Base-by-base conservation (phyloP, 2,797 vertebrate species). In the Eulemur rubriventer region DNA sequence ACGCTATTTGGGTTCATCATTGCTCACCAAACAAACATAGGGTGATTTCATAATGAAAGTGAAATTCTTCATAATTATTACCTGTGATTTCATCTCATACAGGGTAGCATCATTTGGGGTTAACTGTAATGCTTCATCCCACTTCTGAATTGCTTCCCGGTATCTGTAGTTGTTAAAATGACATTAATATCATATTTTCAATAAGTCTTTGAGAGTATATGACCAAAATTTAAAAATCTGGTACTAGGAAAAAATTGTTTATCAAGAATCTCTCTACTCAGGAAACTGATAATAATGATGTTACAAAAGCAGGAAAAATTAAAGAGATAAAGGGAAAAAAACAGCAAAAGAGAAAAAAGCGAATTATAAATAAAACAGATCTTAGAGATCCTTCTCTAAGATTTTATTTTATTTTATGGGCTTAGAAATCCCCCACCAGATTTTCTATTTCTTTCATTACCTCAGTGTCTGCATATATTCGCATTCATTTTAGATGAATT, bases 61-160 rank as follows among this genome's bases (percentile, higher is more conserved):
- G 20, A 94, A 80, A 82, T 63, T 73, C 48, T 43, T 48, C 38
- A 10, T 12, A 30, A 38, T 52, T 38, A 41, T 97, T 99, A 99
- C 99, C 99, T 99, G 99, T 5, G 99, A 99, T 97, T 99, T 99
- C 99, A 99, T 99, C 98, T 99, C 99, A 97, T 99, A 99, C 55
- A 99, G 98, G 0, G 98, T 97, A 17, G 99, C 99, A 96, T 99
- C 99, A 87, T 99, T 99, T 96, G 99, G 99, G 41, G 99, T 99
- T 97, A 99, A 98, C 2, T 99, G 99, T 92, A 99, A 99, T 33
- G 99, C 99, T 98, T 99, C 99, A 43, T 99, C 99, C 99, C 99
- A 99, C 98, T 99, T 99, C 96, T 99, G 99, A 97, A 99, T 97
- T 69, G 99, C 99, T 92, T 99, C 99, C 98, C 98, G 99, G 97